Base-by-base conservation (phyloP, 64 coral and sea anemone genomes). In the Pachyseris speciosa region DNA sequence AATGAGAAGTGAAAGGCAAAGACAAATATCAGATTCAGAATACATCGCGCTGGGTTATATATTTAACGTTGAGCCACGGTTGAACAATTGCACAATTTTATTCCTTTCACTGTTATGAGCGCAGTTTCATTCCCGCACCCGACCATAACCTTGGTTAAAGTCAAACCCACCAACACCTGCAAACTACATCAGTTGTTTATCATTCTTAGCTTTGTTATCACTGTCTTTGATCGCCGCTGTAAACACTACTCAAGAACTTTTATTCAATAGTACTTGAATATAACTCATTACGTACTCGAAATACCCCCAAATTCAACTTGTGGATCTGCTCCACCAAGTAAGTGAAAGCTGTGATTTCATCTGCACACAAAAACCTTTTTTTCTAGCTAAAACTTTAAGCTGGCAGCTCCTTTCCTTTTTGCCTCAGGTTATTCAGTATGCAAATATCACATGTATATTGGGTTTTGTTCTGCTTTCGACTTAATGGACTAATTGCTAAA, bases 401-500 rank as follows among this genome's bases (percentile, higher is more conserved):
- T 57, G 30, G 53, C 32, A 39, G 41, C 31, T 32, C 22, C 26
- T 81, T 34, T 2, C 19, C 73, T 7, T 24, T 79, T 79, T 34
- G 20, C 50, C 20, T 81, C 53, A 81, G 74, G 47, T 77, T 44
- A 4, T 77, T 12, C 33, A 15, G 32, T 60, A 81, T 81, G 77
- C 77, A 61, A 81, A 81, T 81, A 69, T 81, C 76, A 24, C 76
- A 34, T 13, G 36, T 37, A 81, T 81, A 37, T 81, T 81, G 22
- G 39, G 33, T 39, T 81, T 81, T 61, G 77, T 63, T 40, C 77
- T 22, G 20, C 53, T 61, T 81, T 81, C 53, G 36, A 61, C 29
- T 61, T 81, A 81, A 81, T 81, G 77, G 77, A 61, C 77, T 81
- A 81, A 81, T 81, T 81, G 55, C 77, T 61, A 81, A 81, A 81